Base-by-base conservation (phyloP, 2,888 invertebrate genomes). In the Cephonodes hylas region DNA sequence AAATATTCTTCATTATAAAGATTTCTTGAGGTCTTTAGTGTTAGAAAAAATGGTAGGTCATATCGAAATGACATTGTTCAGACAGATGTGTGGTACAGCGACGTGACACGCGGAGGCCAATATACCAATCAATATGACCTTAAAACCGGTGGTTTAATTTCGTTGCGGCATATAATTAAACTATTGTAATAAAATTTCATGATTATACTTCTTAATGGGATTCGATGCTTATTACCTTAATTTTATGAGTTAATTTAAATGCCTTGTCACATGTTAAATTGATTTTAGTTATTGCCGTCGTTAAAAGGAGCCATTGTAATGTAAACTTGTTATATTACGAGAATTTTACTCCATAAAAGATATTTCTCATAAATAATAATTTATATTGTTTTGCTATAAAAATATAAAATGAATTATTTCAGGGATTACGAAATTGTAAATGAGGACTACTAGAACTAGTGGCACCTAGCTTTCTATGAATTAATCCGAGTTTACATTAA, bases 51-150 rank as follows among this genome's bases (percentile, higher is more conserved):
- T 67, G 65, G 69, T 74, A 73, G 68, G 66, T 64, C 61, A 66
- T 68, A 66, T 63, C 59, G 67, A 66, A 74, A 71, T 75, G 78
- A 79, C 80, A 82, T 82, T 83, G 81, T 64, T 65, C 63, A 46
- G 58, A 63, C 68, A 65, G 69, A 67, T 73, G 65, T 73, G 70
- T 76, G 75, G 73, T 74, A 79, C 72, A 71, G 63, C 67, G 65
- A 63, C 63, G 61, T 80, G 81, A 82, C 83, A 80, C 83, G 83
- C 76, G 80, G 82, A 84, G 84, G 86, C 73, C 84, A 69, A 79
- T 79, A 74, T 77, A 69, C 75, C 71, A 63, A 69, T 69, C 69
- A 69, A 73, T 63, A 68, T 78, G 81, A 84, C 85, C 85, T 86
- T 83, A 79, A 70, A 71, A 71, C 75, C 25, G 63, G 72, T 75